These are phyloP conservation scores for Lepidochrysops patricia DNA, from an alignment of 2,888 invertebrate genomes.

Conservation along the genomic window DNA sequence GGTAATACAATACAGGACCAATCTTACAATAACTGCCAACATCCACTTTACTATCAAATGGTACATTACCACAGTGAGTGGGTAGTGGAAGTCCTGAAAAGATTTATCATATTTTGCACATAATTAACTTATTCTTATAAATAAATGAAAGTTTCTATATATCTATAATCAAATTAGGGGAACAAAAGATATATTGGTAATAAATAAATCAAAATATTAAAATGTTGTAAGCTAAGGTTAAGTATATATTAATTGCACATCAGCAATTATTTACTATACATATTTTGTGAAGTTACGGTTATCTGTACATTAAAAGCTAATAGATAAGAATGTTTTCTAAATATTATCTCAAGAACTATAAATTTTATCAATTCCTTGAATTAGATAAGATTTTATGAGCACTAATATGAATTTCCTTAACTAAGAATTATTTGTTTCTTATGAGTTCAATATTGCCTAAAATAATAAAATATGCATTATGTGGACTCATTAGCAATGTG, in stretches of 20 bases:
- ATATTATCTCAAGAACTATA: neutral
- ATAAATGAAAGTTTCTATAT: too few relatives aligned
- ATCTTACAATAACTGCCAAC: constrained; percentile 82
- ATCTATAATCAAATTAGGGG: too few relatives aligned
- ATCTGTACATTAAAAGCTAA: neutral
- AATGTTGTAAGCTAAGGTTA: too few relatives aligned
- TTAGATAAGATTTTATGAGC: neutral
- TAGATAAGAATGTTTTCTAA: constrained; percentile 9
- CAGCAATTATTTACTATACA: neutral
- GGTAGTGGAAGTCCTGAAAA: constrained; percentile 88
- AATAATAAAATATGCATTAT: neutral
- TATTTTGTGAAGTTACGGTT: neutral
- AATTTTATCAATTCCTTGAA: neutral
- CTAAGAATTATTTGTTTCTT: too few relatives aligned
- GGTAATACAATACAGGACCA: constrained; percentile 47
- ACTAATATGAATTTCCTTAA: neutral
- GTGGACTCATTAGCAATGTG: neutral
- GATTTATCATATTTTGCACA: neutral
- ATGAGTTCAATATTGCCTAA: neutral
- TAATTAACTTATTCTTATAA: neutral
- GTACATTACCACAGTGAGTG: constrained; percentile 90
- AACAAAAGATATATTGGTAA: too few relatives aligned
- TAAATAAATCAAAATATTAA: too few relatives aligned
- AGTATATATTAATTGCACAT: neutral
- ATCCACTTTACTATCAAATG: constrained; percentile 93